These are phyloP conservation scores for Notechis scutatus DNA, from an alignment of 2,113 vertebrate species.

Conservation along the genomic window DNA sequence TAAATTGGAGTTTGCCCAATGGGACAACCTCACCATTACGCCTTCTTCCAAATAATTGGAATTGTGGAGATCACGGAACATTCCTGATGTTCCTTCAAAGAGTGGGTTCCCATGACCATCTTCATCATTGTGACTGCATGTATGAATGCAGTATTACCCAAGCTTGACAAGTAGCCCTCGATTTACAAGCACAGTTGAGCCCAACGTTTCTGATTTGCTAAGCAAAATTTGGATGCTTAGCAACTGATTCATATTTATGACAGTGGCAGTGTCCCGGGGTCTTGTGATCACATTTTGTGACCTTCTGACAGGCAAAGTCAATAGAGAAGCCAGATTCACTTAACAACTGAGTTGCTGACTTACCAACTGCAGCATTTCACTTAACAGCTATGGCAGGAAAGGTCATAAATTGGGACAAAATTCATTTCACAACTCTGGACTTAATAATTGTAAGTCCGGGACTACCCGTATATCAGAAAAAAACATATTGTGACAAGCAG, in stretches of 20 bases:
- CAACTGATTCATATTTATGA: no score
- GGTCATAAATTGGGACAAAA: no score
- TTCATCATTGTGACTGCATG: not conserved
- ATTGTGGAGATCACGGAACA: not conserved
- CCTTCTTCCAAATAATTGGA: not conserved
- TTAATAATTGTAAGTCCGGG: not conserved
- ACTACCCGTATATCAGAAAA: not conserved
- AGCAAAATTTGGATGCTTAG: no score
- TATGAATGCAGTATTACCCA: not conserved
- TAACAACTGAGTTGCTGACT: no score
- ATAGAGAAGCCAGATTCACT: no score
- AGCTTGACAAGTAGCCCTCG: not conserved
- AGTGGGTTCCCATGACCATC: not conserved
- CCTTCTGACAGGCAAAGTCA: no score
- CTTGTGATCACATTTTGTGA: no score
- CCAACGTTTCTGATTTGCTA: no score
- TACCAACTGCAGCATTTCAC: no score
- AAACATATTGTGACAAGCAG: not conserved
- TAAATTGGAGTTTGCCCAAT: not conserved
- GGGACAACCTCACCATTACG: not conserved
- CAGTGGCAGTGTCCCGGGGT: no score
- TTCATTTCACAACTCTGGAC: not conserved
- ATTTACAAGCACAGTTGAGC: no score
- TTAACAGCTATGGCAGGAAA: no score
- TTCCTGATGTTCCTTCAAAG: not conserved